Evolutionary conservation across 1,140 invertebrate genomes (phyloP).

Genomic region (Habropoda laboriosa): DNA sequence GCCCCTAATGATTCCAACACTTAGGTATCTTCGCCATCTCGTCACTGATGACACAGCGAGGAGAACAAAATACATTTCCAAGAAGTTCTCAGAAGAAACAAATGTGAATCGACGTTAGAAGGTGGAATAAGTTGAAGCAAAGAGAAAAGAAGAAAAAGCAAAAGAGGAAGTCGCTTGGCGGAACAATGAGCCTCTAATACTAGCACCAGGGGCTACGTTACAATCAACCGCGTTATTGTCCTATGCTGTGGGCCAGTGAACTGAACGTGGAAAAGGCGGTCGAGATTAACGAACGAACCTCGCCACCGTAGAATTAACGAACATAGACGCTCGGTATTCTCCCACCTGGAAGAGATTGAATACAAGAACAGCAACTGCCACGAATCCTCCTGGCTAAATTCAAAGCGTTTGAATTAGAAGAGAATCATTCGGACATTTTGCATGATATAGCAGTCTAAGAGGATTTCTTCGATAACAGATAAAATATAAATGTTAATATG

Average conservation of each 20-base stretch:
- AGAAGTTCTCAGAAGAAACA: neutral
- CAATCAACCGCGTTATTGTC: constrained; percentile 71
- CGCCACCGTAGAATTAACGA: constrained; percentile 45
- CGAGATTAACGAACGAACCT: constrained; percentile 54
- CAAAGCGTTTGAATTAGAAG: neutral
- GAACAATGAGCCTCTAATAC: constrained; percentile 67
- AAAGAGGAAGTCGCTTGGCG: constrained; percentile 42
- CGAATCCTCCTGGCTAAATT: neutral
- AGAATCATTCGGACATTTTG: neutral
- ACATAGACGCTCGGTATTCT: constrained; percentile 9
- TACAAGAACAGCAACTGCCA: neutral
- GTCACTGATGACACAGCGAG: too few relatives aligned
- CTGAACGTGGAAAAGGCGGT: constrained; percentile 60
- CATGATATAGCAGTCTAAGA: neutral
- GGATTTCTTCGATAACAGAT: too few relatives aligned
- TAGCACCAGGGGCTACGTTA: constrained; percentile 49
- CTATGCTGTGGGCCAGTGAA: constrained; percentile 33
- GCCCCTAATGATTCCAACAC: too few relatives aligned
- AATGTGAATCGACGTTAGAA: constrained; percentile 10
- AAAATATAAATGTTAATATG: too few relatives aligned
- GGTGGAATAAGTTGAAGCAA: constrained; percentile 33
- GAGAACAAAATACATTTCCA: neutral
- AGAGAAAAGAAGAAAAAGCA: constrained; percentile 43
- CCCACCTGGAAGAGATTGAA: neutral
- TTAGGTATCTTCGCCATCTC: too few relatives aligned